Conservation (phyloP, 2,888 invertebrate genomes). For the Hemaris fuciformis region DNA sequence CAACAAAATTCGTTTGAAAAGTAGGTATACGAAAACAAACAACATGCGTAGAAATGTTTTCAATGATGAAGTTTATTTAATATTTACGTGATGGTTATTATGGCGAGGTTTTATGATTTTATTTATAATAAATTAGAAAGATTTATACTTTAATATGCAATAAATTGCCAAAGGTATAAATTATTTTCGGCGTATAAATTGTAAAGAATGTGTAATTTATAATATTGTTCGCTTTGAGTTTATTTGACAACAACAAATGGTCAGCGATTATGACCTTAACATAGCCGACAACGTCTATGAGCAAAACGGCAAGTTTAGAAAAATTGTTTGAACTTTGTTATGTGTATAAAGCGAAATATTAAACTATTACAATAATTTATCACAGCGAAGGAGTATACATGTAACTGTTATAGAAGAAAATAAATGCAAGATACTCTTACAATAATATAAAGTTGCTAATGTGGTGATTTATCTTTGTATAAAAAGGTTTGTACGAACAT, state of each 20-base stretch:
- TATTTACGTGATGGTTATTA: neutral
- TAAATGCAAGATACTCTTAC: too few relatives aligned
- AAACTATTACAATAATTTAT: too few relatives aligned
- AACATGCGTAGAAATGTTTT: neutral
- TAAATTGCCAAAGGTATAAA: neutral
- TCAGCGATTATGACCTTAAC: neutral
- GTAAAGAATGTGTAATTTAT: neutral
- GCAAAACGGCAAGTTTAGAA: neutral
- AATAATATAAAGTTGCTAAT: too few relatives aligned
- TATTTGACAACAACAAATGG: neutral
- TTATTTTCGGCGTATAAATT: neutral
- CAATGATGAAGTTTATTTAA: neutral
- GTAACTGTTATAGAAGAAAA: too few relatives aligned
- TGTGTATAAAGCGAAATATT: neutral
- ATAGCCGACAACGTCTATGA: neutral
- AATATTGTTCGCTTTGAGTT: neutral
- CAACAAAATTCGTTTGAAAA: neutral
- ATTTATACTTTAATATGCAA: neutral
- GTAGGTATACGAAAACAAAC: neutral
- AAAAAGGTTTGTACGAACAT: too few relatives aligned
- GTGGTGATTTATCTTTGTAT: too few relatives aligned
- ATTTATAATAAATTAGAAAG: neutral
- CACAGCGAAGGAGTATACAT: too few relatives aligned
- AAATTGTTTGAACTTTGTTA: neutral
- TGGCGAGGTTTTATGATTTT: neutral